These are phyloP conservation scores for Achroia grisella DNA, from an alignment of 1,140 invertebrate species.

Conservation along the genomic window DNA sequence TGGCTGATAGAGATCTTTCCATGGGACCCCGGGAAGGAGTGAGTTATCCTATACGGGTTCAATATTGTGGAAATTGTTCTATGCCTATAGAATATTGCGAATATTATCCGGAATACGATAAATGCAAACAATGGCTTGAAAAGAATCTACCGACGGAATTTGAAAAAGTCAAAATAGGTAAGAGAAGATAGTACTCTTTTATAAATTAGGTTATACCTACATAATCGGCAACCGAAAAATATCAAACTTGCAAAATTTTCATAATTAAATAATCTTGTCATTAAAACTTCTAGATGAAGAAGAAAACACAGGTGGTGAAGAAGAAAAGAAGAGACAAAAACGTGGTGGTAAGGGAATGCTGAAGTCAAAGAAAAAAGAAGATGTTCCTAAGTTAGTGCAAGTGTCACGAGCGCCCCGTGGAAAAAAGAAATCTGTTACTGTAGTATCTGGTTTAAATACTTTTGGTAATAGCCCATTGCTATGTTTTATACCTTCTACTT, in stretches of 20 bases:
- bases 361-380: constrained; percentile 91
- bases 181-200: constrained; percentile 19
- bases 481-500: background rate
- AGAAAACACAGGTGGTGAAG: constrained; percentile 81
- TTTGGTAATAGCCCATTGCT: constrained; percentile 79
- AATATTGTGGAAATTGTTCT: constrained; percentile 96
- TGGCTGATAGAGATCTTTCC: constrained; percentile 67
- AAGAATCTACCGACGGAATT: constrained; percentile 95
- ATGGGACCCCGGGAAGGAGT: constrained; percentile 65
- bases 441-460: constrained; percentile 88
- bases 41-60: constrained; percentile 89
- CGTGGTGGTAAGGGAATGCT: constrained; percentile 92
- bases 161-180: constrained; percentile 87
- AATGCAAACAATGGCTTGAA: constrained; percentile 97
- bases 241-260: too few relatives aligned
- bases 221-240: too few relatives aligned
- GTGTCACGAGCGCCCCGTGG: constrained; percentile 94
- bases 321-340: constrained; percentile 95
- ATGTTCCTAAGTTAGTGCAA: constrained; percentile 86
- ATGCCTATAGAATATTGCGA: constrained; percentile 98
- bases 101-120: constrained; percentile 97
- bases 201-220: constrained; percentile 19
- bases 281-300: constrained; percentile 68
- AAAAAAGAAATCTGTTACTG: constrained; percentile 99
- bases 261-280: background rate